These are phyloP conservation scores for Drosophila repleta DNA, from an alignment of 1,140 invertebrate species.

Conservation along the genomic window DNA sequence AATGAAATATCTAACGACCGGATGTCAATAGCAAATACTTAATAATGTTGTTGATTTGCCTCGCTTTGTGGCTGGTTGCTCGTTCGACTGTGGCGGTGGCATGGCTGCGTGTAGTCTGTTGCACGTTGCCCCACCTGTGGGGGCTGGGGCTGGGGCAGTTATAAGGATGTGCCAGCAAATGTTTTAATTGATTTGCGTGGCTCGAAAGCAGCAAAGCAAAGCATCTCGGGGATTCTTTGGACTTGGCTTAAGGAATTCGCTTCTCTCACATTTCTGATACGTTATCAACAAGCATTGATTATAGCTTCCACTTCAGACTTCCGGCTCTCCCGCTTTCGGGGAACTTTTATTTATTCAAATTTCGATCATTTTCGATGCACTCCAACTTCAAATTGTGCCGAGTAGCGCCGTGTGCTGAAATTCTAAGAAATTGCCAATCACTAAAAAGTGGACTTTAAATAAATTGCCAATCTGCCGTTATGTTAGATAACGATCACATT, in stretches of 20 bases:
- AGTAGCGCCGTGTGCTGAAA: slow-evolving; percentile 2
- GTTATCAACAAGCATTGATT: not conserved
- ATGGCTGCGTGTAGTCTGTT: slow-evolving; percentile 53
- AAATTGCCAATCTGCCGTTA: slow-evolving; percentile 32
- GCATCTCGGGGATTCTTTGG: too few species aligned
- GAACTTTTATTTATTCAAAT: not conserved
- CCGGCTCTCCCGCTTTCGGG: not conserved
- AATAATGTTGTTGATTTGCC: slow-evolving; percentile 71
- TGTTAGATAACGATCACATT: slow-evolving; percentile 23
- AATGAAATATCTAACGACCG: slow-evolving; percentile 83
- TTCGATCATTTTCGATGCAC: not conserved
- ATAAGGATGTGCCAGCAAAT: slow-evolving; percentile 37
- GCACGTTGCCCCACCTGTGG: slow-evolving; percentile 25
- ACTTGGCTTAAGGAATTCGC: too few species aligned
- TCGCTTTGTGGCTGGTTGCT: slow-evolving; percentile 56
- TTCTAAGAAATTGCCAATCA: slow-evolving; percentile 35
- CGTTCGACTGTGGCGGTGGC: slow-evolving; percentile 46
- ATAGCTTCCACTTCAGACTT: not conserved
- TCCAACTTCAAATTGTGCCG: not conserved
- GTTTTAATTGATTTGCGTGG: slow-evolving; percentile 21
- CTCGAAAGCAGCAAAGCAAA: not conserved
- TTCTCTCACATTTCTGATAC: not conserved
- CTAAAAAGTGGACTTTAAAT: slow-evolving; percentile 20
- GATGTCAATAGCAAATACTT: slow-evolving; percentile 82
- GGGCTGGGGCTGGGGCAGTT: slow-evolving; percentile 13